These are phyloP conservation scores for Phoeniculus purpureus DNA, from an alignment of 2,797 vertebrate species.

Conservation along the genomic window DNA sequence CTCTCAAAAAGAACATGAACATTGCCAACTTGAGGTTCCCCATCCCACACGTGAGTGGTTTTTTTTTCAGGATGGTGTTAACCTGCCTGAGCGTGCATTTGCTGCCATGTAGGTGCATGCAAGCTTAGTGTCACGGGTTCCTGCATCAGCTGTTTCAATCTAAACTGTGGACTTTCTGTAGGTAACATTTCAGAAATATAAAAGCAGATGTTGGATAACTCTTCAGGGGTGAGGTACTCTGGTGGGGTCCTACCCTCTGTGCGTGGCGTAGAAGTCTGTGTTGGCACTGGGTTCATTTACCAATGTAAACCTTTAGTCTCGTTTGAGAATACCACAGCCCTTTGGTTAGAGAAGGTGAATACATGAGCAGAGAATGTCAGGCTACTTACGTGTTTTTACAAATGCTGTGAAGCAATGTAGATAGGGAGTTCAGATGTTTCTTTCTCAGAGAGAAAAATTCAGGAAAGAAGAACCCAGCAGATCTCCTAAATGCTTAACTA, in stretches of 20 bases:
- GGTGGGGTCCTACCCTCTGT: fast-evolving
- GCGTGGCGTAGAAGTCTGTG: neutral
- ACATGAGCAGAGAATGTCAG: neutral
- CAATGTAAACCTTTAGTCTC: neutral
- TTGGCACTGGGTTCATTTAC: neutral
- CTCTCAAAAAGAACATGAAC: slow-evolving; percentile 90
- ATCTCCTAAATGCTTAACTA: neutral
- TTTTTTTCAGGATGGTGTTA: neutral
- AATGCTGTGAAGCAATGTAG: neutral
- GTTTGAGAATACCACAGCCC: neutral
- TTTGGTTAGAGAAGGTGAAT: neutral
- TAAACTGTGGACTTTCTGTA: neutral
- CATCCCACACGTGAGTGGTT: slow-evolving; percentile 85
- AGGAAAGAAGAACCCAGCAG: neutral
- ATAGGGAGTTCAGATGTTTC: neutral
- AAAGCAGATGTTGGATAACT: neutral
- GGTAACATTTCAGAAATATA: neutral
- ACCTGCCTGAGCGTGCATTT: neutral
- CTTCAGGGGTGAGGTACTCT: neutral
- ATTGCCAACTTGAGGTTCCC: slow-evolving; percentile 90
- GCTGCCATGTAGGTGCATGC: neutral
- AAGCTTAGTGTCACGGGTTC: neutral
- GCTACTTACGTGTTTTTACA: neutral
- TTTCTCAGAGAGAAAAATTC: neutral
- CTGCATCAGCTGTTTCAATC: neutral